phyloP scores from a whole-genome alignment of 2,797 vertebrate genomes.

The Trachurus trachurus region DNA sequence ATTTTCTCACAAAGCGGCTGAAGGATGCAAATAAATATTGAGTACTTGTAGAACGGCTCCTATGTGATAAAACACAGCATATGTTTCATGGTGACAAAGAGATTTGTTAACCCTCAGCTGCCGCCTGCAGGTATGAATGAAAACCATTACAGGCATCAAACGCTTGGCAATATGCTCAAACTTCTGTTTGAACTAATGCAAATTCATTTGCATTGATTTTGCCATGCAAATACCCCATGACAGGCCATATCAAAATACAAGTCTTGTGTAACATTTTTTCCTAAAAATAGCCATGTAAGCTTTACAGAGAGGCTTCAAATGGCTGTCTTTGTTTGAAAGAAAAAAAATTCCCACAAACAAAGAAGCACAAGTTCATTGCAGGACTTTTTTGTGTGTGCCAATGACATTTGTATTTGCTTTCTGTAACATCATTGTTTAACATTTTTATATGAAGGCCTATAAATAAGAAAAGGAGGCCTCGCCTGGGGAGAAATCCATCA shows the following conservation, averaged over 20 bases:
- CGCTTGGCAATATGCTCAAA: conserved; percentile 70
- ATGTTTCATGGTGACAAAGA: conserved; percentile 65
- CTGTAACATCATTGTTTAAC: conserved; percentile 86
- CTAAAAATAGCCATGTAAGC: conserved; percentile 71
- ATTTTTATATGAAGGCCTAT: conserved; percentile 84
- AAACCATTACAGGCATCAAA: conserved; percentile 77
- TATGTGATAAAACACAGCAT: conserved; percentile 64
- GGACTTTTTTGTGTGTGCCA: conserved; percentile 63
- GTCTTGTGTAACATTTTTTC: conserved; percentile 69
- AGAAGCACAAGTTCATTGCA: conserved; percentile 69
- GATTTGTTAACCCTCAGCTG: conserved; percentile 69
- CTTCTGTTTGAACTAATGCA: conserved; percentile 80
- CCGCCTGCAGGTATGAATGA: conserved; percentile 77
- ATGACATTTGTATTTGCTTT: conserved; percentile 85
- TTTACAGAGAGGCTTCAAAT: conserved; percentile 63
- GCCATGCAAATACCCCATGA: conserved; percentile 69
- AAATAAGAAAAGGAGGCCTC: conserved; percentile 81
- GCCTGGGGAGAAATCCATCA: conserved; percentile 87
- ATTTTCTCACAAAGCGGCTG: conserved; percentile 42
- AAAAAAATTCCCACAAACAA: conserved; percentile 75
- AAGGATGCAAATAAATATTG: conserved; percentile 64
- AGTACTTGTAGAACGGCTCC: conserved; percentile 47
- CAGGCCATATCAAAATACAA: conserved; percentile 72
- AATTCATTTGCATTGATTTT: conserved; percentile 80
- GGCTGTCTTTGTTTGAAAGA: conserved; percentile 60